A percentile compares a stretch with the other conserved stretches of the same genome.
Conservation (phyloP, 2,113 vertebrate species). For the Ammodytes dubius region DNA sequence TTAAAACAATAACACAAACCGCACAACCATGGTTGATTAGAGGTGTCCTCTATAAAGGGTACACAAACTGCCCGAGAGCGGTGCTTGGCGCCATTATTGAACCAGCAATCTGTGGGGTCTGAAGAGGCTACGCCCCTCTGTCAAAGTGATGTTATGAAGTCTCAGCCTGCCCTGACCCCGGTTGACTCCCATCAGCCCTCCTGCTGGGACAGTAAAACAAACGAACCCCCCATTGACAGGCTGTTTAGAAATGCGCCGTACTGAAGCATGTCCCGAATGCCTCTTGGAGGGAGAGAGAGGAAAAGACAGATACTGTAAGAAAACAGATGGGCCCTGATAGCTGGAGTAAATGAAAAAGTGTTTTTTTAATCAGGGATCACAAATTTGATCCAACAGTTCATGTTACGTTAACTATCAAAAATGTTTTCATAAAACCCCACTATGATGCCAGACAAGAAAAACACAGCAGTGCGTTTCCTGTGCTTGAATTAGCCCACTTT, state of each 20-base stretch:
- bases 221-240: constrained; percentile 74
- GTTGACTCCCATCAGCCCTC: constrained; percentile 80
- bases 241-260: constrained; percentile 77
- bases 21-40: constrained; percentile 69
- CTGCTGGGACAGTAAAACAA: constrained; percentile 84
- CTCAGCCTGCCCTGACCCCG: constrained; percentile 77
- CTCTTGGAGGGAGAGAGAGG: constrained; percentile 50
- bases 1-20: constrained; percentile 69
- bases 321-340: constrained; percentile 10
- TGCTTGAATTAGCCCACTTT: constrained; percentile 23
- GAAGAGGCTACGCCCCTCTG: constrained; percentile 75
- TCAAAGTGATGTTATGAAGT: constrained; percentile 72
- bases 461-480: constrained; percentile 4
- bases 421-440: constrained; percentile 16
- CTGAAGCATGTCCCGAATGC: constrained; percentile 75
- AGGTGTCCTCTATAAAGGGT: constrained; percentile 78
- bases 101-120: constrained; percentile 79
- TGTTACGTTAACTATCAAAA: constrained; percentile 33
- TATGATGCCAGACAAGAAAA: constrained; percentile 7
- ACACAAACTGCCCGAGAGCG: constrained; percentile 55
- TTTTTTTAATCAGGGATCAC: constrained; percentile 8
- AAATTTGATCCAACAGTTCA: constrained; percentile 36
- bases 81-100: constrained; percentile 70
- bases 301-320: constrained; percentile 56
- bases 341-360: constrained; percentile 6